Percentiles rank a stretch among this genome's conserved stretches.
Conservation (phyloP, 64 coral and sea anemone species). For the Cladopsammia gracilis region DNA sequence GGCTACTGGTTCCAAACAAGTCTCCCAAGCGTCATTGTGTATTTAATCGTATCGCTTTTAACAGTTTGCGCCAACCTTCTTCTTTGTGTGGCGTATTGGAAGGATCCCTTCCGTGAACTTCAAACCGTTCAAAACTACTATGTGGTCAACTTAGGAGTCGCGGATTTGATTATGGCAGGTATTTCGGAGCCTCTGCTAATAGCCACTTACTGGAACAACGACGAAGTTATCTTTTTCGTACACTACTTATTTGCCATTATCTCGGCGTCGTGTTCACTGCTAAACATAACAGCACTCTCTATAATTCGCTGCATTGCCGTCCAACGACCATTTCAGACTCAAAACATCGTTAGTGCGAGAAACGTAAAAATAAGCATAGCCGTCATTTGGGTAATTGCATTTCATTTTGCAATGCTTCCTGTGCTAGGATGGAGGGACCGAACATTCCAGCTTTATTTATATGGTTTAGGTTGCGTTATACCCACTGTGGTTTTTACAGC, state of each 20-base stretch:
- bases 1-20: conserved; percentile 56
- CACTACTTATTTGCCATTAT: conserved; percentile 62
- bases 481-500: conserved; percentile 27
- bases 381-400: conserved; percentile 44
- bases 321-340: conserved; percentile 26
- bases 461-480: conserved; percentile 29
- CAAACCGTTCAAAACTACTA: conserved; percentile 54
- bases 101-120: conserved; percentile 52
- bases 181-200: conserved; percentile 52
- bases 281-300: conserved; percentile 50
- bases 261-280: conserved; percentile 43
- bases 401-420: conserved; percentile 39
- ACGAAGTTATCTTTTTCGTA: conserved; percentile 1
- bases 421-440: conserved; percentile 46
- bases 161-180: conserved; percentile 66
- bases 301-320: conserved; percentile 62
- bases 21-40: conserved; percentile 9
- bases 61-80: conserved; percentile 26
- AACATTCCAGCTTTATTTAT: conserved; percentile 68
- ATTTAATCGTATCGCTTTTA: conserved; percentile 17
- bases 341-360: conserved; percentile 23
- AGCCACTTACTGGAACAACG: conserved; percentile 39
- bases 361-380: conserved; percentile 1
- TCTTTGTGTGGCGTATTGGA: conserved; percentile 24
- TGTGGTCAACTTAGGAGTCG: conserved; percentile 46